Base-by-base conservation (phyloP, 2,113 vertebrate species). In the Ovis aries region DNA sequence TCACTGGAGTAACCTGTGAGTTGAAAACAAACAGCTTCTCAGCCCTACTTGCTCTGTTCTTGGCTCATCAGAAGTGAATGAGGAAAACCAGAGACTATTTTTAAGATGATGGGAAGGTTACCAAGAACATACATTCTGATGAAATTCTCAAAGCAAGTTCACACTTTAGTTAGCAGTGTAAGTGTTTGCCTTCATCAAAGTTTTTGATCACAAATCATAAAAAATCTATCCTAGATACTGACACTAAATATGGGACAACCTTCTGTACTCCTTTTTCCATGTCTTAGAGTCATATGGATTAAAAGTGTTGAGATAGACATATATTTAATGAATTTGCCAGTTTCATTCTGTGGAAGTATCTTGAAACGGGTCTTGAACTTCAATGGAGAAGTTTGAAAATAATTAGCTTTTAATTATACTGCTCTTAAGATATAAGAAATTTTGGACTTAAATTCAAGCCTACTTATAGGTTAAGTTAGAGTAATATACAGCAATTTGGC, bases 81-180 rank as follows among this genome's bases (percentile, higher is more conserved):
- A 82, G 62, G 40, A 95, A 93, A 95, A 84, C 43, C 40, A 74
- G 93, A 64, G 25, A 33, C 33, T 27, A 19, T 59, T 90, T 87
- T 88, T 33, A 94, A 90, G 80, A 89, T 45, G 83, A 90, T 57
- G 78, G 23, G 52, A 77, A 95, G 23, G 83, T 84, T 95, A 96
- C 87, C 53, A 83, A 95, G 78, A 97, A 96, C 82, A 71, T 57
- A 45, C 57, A 78, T 93, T 93, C 55, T 62, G 55, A 40, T 82
- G 50, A 97, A 97, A 95, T 96, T 88, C 62, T 53, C 80, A 67
- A 83, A 86, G 27, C 48, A 95, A 78, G 50, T 88, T 91, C 40
- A 94, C 29, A 64, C 50, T 80, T 95, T 82, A 88, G 86, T 87
- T 94, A 95, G 27, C n/a, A 90, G 50, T 17, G 0, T 57, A 55